Evolutionary conservation across 2,113 vertebrate species (phyloP).

Genomic region (Eretmochelys imbricata): DNA sequence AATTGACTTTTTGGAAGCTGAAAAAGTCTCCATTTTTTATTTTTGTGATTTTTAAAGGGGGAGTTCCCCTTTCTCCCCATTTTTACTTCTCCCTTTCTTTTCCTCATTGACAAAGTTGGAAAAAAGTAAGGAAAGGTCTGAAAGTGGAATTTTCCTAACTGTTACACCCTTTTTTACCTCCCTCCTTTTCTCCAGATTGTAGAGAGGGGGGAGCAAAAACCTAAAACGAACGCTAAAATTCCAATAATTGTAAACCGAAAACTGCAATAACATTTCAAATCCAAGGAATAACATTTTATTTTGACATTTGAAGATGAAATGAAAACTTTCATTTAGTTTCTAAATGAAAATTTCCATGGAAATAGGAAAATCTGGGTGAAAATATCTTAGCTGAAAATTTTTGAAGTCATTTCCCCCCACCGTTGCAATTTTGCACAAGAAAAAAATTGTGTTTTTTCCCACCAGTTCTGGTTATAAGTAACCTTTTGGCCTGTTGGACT

Average conservation of each 20-base stretch:
- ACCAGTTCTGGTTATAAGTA: neutral
- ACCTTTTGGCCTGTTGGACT: neutral
- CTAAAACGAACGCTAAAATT: neutral
- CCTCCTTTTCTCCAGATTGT: neutral
- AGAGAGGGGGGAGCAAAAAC: neutral
- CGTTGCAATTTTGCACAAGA: neutral
- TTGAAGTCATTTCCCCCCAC: neutral
- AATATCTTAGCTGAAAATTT: neutral
- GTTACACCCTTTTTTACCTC: neutral
- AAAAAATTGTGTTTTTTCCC: neutral
- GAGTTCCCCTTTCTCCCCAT: neutral
- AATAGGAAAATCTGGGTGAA: neutral
- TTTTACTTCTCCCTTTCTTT: neutral
- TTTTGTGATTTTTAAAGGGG: neutral
- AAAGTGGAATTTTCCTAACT: neutral
- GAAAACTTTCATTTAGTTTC: neutral
- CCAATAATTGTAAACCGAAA: neutral
- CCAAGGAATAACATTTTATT: neutral
- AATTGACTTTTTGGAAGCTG: neutral
- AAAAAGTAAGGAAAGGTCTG: neutral
- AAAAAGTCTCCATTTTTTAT: neutral
- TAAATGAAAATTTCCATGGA: neutral
- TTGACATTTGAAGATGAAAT: neutral
- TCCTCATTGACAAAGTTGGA: neutral
- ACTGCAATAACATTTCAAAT: neutral